Base-by-base conservation (phyloP, 2,888 invertebrate genomes). In the Tipula helvola region DNA sequence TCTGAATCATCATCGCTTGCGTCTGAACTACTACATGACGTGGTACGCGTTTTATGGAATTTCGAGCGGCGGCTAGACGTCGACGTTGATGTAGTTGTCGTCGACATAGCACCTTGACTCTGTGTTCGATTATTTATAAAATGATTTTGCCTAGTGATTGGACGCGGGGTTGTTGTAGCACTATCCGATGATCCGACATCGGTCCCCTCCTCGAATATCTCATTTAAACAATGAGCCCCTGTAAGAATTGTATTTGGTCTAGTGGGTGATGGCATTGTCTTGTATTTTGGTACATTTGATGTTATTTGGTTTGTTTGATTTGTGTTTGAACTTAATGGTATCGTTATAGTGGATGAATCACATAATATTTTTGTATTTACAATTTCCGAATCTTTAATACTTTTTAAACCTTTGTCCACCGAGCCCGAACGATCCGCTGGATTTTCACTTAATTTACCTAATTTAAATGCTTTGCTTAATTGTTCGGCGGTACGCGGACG, bases 21-120 rank as follows among this genome's bases (percentile, higher is more conserved):
- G 91, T 98, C 98, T 0, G 98, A 98, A 86, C 97, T 98, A 89
- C 97, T 97, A 90, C 98, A 98, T 86, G 97, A 97, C 5, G 97
- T 96, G n/a, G 95, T 95, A 57, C 95, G 92, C 12, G 94, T 93
- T 90, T 96, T 95, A 88, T 95, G 94, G 89, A 95, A 93, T 91
- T 95, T 95, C 88, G 94, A 93, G 86, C 94, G 93, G 47, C 94
- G 92, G 89, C 94, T 94, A 93, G 93, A 36, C 42, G 89, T 90
- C 89, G 86, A 89, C 89, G 87, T 90, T 88, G 86, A 90, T 18
- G 87, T 88, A 41, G 89, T 88, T 86, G 89, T 88, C 87, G 87
- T 88, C 88, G 87, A 44, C 83, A 83, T 87, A 18, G 86, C 28
- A 36, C 5, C 86, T 47, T 36, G 87, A 47, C 42, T 84, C 52